Conservation (phyloP, 2,888 invertebrate species). For the Dryocosmus kuriphilus region DNA sequence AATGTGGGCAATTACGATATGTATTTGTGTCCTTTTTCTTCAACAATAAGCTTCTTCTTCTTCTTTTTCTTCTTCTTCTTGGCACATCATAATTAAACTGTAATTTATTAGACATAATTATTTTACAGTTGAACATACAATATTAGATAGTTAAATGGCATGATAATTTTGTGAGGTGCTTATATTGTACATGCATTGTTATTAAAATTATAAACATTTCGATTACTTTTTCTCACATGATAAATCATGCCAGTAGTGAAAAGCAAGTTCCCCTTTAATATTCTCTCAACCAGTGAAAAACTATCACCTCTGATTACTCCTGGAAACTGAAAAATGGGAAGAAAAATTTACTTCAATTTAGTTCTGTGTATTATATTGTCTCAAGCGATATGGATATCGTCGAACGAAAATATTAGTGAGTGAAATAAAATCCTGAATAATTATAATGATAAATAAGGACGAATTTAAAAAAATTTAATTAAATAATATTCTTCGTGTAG, state of each 20-base stretch:
- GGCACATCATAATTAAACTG: no score
- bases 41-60: no score
- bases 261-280: not conserved
- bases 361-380: not conserved
- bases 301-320: not conserved
- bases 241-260: not conserved
- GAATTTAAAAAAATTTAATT: not conserved
- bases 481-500: not conserved
- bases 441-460: not conserved
- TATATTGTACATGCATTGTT: not conserved
- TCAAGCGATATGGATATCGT: not conserved
- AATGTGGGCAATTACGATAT: no score
- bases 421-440: not conserved
- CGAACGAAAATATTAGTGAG: not conserved
- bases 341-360: not conserved
- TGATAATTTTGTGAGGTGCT: no score
- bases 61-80: no score
- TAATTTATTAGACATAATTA: no score
- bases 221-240: not conserved
- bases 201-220: fast-evolving
- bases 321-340: not conserved
- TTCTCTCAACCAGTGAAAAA: not conserved
- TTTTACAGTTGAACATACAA: no score
- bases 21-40: no score
- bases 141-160: no score